Base-by-base conservation (phyloP, 1,140 invertebrate species). In the Drosophila ercepeae region DNA sequence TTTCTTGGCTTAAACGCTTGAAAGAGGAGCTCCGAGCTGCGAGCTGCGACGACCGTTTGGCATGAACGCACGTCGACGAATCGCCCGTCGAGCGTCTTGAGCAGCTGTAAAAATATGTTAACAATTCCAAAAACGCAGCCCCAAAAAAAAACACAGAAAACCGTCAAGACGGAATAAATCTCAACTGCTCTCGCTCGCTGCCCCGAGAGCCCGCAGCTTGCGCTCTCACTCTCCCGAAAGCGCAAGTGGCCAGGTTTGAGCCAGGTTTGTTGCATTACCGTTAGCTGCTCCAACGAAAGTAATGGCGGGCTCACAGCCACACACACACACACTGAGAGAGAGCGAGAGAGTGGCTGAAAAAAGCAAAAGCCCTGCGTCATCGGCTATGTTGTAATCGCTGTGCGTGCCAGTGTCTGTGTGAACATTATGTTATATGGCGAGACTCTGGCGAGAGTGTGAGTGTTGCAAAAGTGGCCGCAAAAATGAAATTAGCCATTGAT, bases 101-200 rank as follows among this genome's bases (percentile, higher is more conserved):
- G 59, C 83, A 75, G 82, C 77, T 88, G 76, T 90, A 90, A 88
- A 90, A 90, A 88, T 90, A 90, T 89, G 78, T 74, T 75, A 89
- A 89, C 81, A 75, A 89, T 89, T 89, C 83, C 63, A 89, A 89
- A 88, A 88, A 82, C 82, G 82, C 78, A 88, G 82, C 52, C 72
- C 81, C 72, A 57, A 86, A 84, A 83, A 83, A 65, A 65, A 49
- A 36, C 11, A 36, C 2, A 3, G n/a, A 36, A 13, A 41, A 16
- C 14, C 34, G 34, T 13, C 11, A 36, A 36, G 23, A 23, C 18
- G 13, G 19, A 36, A 50, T 48, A 16, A 44, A 45, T 42, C 36
- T 65, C 19, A 18, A 5, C 55, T 13, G 4, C 57, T 59, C 34
- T 7, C 8, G 8, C 14, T 14, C 9, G 6, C n/a, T n/a, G n/a